Evolutionary conservation across 2,888 invertebrate genomes (phyloP).

Genomic region (Bembecia ichneumoniformis): DNA sequence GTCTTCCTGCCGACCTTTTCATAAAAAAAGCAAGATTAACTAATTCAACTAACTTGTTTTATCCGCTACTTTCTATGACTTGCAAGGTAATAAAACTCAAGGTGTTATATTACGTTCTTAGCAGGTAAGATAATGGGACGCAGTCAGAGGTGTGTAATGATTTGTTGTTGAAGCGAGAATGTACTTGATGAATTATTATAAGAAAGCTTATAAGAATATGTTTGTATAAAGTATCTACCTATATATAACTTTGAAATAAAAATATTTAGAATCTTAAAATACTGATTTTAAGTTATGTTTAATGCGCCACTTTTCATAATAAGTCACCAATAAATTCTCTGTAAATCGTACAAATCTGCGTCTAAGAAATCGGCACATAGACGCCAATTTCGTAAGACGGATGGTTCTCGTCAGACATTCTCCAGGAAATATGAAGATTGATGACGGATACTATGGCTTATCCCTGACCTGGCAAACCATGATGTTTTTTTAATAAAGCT

Average conservation of each 20-base stretch:
- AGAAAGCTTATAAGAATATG: too few species aligned
- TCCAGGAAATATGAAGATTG: constrained; percentile 56
- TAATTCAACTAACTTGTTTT: too few species aligned
- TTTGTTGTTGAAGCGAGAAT: constrained; percentile 31
- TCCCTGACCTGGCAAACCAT: constrained; percentile 15
- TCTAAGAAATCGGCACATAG: constrained; percentile 30
- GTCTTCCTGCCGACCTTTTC: too few species aligned
- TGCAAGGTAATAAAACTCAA: not conserved
- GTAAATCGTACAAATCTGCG: not conserved
- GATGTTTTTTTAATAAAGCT: constrained; percentile 14
- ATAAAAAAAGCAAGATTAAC: too few species aligned
- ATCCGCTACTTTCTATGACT: not conserved
- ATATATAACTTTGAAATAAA: constrained; percentile 8
- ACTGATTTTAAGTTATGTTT: too few species aligned
- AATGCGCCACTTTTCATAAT: too few species aligned
- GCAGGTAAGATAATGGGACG: constrained; percentile 31
- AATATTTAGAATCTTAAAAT: too few species aligned
- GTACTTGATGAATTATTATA: constrained; percentile 12
- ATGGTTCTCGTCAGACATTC: constrained; percentile 45
- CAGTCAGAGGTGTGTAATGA: constrained; percentile 30
- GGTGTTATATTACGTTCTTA: constrained; percentile 2
- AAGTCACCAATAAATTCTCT: not conserved
- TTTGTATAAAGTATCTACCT: too few species aligned
- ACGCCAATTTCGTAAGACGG: constrained; percentile 49
- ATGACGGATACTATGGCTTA: constrained; percentile 23